Conservation (phyloP, 1,140 invertebrate genomes). For the Aphelinus certus region DNA sequence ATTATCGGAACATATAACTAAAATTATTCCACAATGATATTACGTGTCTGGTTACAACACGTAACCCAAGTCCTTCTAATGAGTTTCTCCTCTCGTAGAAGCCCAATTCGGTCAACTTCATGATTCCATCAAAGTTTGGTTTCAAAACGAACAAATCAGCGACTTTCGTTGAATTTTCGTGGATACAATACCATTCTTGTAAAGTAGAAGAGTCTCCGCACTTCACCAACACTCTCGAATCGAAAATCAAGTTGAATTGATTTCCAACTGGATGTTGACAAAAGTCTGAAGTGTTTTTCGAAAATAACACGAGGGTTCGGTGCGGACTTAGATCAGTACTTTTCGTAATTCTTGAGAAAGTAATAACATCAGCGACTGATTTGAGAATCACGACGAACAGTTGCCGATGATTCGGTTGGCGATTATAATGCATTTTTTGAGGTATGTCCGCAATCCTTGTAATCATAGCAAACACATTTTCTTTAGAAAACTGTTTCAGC, state of each 20-base stretch:
- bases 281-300: neutral
- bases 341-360: neutral
- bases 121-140: neutral
- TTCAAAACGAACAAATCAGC: neutral
- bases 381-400: neutral
- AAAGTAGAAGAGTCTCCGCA: neutral
- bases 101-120: neutral
- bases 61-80: neutral
- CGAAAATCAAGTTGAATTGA: neutral
- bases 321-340: neutral
- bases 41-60: neutral
- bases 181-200: constrained; percentile 1
- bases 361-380: neutral
- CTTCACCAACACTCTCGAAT: neutral
- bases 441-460: neutral
- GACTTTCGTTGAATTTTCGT: neutral
- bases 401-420: neutral
- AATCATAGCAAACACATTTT: neutral
- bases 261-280: neutral
- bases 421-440: neutral
- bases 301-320: too few relatives aligned
- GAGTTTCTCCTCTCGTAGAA: neutral
- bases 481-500: neutral
- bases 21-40: too few relatives aligned
- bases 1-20: too few relatives aligned